These are phyloP conservation scores for Nycticorax nycticorax DNA, from an alignment of 2,113 vertebrate genomes.

Conservation along the genomic window DNA sequence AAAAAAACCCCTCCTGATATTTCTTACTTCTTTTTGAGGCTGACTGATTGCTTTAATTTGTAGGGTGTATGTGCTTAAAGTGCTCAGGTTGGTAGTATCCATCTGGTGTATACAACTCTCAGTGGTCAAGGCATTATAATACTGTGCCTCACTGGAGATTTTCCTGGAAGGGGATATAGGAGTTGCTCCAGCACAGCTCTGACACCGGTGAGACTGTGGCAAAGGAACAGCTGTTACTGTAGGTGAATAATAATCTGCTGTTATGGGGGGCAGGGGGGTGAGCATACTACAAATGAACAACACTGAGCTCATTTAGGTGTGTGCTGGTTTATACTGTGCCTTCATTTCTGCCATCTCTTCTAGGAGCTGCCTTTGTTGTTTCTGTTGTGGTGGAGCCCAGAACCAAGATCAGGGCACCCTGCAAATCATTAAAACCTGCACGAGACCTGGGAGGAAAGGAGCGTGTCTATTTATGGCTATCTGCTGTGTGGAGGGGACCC, in stretches of 20 bases:
- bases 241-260: conserved; percentile 61
- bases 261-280: not conserved
- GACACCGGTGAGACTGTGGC: conserved; percentile 23
- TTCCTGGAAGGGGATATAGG: conserved; percentile 48
- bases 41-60: conserved; percentile 63
- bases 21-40: conserved; percentile 27
- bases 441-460: not conserved
- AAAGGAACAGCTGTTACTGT: conserved; percentile 54
- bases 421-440: not conserved
- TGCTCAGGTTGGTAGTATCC: conserved; percentile 34
- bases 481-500: not conserved
- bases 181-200: conserved; percentile 34
- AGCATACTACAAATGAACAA: not conserved
- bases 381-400: not conserved
- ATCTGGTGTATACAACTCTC: conserved; percentile 57
- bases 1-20: not conserved
- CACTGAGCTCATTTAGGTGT: not conserved
- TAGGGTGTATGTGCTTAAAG: conserved; percentile 31
- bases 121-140: conserved; percentile 50
- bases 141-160: conserved; percentile 31
- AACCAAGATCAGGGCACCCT: not conserved
- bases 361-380: not conserved
- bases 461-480: not conserved
- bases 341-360: not conserved
- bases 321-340: not conserved